Base-by-base conservation (phyloP, 2,113 vertebrate genomes). In the Vidua chalybeata region DNA sequence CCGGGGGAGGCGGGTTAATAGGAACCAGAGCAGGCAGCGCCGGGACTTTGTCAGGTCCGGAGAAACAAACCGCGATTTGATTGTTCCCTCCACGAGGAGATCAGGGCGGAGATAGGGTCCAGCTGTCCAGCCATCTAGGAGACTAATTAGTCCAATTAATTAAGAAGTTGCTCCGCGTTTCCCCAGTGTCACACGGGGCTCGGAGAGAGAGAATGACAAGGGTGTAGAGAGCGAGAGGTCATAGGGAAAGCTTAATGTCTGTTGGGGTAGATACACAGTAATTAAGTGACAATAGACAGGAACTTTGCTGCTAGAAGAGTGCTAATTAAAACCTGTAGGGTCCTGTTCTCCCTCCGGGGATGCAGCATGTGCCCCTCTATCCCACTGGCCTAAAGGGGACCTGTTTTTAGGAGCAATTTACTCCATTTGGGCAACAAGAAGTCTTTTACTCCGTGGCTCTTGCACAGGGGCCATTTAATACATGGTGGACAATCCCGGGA, bases 121-220 rank as follows among this genome's bases (percentile, higher is more conserved):
- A 99, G 99, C 98, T 99, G 99, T 98, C 98, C 98, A 97, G 98
- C 98, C 97, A 98, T 97, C 98, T 93, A 96, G 87, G 89, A 85
- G 95, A 84, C 98, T 99, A 99, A 99, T 99, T 99, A 99, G 98
- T 97, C 98, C 98, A 98, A 98, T 99, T 99, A 99, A 99, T 98
- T 98, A 98, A 97, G 98, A 95, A 97, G 97, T 97, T 97, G 97
- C 94, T 96, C 71, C 33, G 5, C 75, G 96, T 97, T 97, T 97
- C 94, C 95, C 94, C 93, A 62, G 93, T 96, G 95, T 97, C 95
- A 96, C 84, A 18, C 49, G 7, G 90, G 95, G 94, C 94, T 94
- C 75, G 8, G 87, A 61, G 87, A 59, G 72, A 64, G 76, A 83
- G 66, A 82, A 33, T 73, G 89, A 91, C 78, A 64, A 78, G 94